Evolutionary conservation across 2,888 invertebrate genomes (phyloP), one percentile per base, ranked within the genome.

Genomic region (Ornithoptera priamus): DNA sequence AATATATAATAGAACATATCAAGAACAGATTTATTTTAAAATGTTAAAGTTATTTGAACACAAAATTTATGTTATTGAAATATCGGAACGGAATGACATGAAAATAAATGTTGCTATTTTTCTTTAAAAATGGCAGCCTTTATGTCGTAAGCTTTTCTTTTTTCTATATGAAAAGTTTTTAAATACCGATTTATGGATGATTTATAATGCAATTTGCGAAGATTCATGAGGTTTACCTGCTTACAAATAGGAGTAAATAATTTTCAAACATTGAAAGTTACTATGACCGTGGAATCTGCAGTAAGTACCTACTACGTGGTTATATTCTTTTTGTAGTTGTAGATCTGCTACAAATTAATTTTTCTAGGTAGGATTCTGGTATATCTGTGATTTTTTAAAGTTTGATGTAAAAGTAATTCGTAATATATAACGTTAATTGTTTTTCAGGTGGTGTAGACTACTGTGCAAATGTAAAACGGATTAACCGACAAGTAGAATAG

Each of bases 71-170:
- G 59, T 59, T 17, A 59, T 50, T 39, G 20, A 59, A 62, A 66
- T 56, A 73, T 69, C 70, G 72, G 73, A 75, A 67, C 71, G 72
- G 66, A 77, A 72, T 83, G 80, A 81, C 82, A 81, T 77, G 75
- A 76, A 75, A 74, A 77, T 75, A 74, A 85, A 85, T 87, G 87
- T 88, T 88, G 86, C 88, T 84, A 88, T 85, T 83, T 83, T 83
- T 81, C 76, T 72, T 75, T 81, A 87, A 88, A 92, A 90, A 92
- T 92, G 92, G 92, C 92, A 92, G 92, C 90, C 89, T 89, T 81
- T 81, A 90, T 90, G 90, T 92, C 92, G 90, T 92, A 92, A 90
- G 91, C 90, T 90, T 89, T 90, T 89, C 88, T 87, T 89, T 87
- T 90, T 75, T 75, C 71, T 74, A 70, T 62, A 75, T 84, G 87